A percentile compares a stretch with the other conserved stretches of the same genome.
phyloP scores from a whole-genome alignment of 2,888 invertebrate genomes.

The Pristionchus exspectatus region DNA sequence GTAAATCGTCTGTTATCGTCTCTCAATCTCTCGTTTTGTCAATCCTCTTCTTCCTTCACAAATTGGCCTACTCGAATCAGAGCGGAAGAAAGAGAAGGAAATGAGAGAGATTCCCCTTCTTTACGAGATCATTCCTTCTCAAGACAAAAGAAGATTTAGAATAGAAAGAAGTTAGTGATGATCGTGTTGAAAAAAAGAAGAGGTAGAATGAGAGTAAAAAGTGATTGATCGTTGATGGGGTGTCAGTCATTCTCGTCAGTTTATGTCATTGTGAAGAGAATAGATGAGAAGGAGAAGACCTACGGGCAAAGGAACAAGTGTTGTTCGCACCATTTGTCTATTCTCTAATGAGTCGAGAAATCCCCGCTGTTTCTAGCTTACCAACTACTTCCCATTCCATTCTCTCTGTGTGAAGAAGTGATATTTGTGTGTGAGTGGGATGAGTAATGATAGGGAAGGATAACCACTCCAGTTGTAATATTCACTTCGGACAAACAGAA shows the following conservation, averaged over 20 bases:
- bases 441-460: slow-evolving; percentile 25
- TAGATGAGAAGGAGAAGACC: background rate
- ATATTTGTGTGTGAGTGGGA: background rate
- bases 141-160: background rate
- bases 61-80: slow-evolving; percentile 44
- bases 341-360: background rate
- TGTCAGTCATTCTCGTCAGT: slow-evolving; percentile 19
- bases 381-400: background rate
- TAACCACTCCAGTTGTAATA: background rate
- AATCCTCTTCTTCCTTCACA: slow-evolving; percentile 16
- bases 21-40: background rate
- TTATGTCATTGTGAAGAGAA: background rate
- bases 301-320: slow-evolving; percentile 3
- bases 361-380: background rate
- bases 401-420: background rate
- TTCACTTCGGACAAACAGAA: slow-evolving; percentile 6
- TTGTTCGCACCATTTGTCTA: background rate
- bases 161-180: background rate
- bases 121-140: slow-evolving; percentile 2
- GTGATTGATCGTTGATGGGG: background rate
- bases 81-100: slow-evolving; percentile 11
- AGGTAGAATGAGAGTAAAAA: background rate
- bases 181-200: background rate
- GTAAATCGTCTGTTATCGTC: background rate
- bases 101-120: slow-evolving; percentile 31